Evolutionary conservation across 2,113 vertebrate species (phyloP), one percentile per base, ranked within the genome.

Genomic region (Echinops telfairi): DNA sequence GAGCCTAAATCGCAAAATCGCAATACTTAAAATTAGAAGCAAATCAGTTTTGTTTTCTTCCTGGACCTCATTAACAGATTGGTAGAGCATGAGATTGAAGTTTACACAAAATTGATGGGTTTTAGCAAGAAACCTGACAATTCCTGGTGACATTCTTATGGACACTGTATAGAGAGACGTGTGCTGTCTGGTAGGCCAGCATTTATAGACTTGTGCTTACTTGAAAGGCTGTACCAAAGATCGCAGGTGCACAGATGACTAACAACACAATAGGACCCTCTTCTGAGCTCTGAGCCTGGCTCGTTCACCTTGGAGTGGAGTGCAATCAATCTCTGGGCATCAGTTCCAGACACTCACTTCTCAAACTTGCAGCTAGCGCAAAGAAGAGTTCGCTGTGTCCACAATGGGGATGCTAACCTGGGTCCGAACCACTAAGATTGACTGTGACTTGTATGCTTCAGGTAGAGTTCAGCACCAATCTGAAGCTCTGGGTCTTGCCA

Each of bases 11-110:
- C 57, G n/a, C 38, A 83, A 77, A 3, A 23, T 53, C 57, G n/a
- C 38, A 83, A 89, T 43, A 38, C 62, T 89, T 79, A 82, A 91
- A 92, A 85, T 93, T 76, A 75, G 22, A 82, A 76, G 83, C 62
- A 29, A 71, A 38, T 81, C 4, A 15, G 1, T 71, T n/a, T 33
- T 76, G n/a, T 33, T 87, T 91, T 57, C 31, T 89, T 94, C 47
- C 87, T 38, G 23, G 83, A 25, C 40, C 83, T 27, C 60, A 57
- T 36, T 38, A 73, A 62, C 16, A 81, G 36, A 19, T 57, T 66
- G 29, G 68, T 23, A 71, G 62, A 62, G 60, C 2, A 4, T 22
- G 7, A 85, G 33, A 78, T 0, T 80, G 29, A 17, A 38, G 5
- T 15, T 70, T 17, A 29, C 17, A 83, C 36, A 53, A 58, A 85